Conservation (phyloP, 2,113 vertebrate species). For the Mirza zaza region DNA sequence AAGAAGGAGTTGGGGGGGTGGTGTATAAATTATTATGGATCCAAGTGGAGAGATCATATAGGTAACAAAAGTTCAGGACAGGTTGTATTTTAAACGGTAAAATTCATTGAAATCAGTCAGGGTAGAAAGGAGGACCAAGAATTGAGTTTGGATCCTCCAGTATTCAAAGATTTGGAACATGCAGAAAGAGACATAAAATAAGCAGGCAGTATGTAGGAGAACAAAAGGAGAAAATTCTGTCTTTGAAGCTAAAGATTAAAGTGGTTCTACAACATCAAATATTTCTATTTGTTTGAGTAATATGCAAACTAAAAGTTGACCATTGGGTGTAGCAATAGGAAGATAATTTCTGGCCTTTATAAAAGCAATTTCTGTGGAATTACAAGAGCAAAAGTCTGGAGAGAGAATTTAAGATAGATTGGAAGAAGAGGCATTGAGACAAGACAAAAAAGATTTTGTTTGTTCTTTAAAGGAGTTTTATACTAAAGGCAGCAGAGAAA, state of each 20-base stretch:
- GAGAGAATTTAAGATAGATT: not conserved
- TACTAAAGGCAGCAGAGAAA: not conserved
- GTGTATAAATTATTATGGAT: not conserved
- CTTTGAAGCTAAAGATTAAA: not conserved
- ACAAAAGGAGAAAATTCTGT: not conserved
- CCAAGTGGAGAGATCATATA: not conserved
- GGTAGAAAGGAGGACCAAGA: not conserved
- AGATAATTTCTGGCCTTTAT: not conserved
- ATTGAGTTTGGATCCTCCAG: not conserved
- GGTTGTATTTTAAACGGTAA: not conserved
- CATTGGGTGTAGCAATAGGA: not conserved
- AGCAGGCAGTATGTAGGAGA: not conserved
- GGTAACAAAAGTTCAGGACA: not conserved
- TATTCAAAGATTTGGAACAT: not conserved
- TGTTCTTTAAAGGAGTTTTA: not conserved
- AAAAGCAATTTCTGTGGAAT: not conserved
- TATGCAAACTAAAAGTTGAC: not conserved
- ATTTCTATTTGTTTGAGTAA: not conserved
- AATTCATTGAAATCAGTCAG: not conserved
- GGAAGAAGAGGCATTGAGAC: not conserved
- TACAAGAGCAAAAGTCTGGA: not conserved
- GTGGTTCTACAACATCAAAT: not conserved
- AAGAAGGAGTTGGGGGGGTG: not conserved
- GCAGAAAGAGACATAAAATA: not conserved
- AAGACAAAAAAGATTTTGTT: not conserved